Conservation (phyloP, 1,140 invertebrate species). For the Pantala flavescens region DNA sequence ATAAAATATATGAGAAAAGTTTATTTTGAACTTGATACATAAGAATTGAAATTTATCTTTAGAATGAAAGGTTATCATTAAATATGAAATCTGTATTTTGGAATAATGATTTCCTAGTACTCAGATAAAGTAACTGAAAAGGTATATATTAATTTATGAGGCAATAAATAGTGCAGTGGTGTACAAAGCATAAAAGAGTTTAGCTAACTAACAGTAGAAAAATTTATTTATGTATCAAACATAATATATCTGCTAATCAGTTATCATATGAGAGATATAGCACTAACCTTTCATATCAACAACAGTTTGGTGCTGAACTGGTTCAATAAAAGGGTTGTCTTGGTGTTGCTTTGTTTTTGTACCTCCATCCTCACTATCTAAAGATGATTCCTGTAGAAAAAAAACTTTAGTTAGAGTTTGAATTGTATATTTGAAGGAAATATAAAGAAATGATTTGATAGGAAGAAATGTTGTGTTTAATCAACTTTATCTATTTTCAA, state of each 20-base stretch:
- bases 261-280: not conserved
- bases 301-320: conserved; percentile 71
- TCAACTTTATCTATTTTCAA: too few relatives aligned
- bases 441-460: not conserved
- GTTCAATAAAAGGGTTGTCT: conserved; percentile 86
- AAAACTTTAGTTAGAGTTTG: not conserved
- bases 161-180: too few relatives aligned
- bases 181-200: too few relatives aligned
- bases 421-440: not conserved
- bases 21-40: conserved; percentile 15
- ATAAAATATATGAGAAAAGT: conserved; percentile 30
- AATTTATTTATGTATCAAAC: too few relatives aligned
- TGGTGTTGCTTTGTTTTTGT: conserved; percentile 69
- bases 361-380: conserved; percentile 64
- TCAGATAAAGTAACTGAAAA: too few relatives aligned
- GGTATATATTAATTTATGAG: too few relatives aligned
- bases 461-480: too few relatives aligned
- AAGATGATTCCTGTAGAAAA: not conserved
- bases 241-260: too few relatives aligned
- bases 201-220: too few relatives aligned
- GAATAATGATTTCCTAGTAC: too few relatives aligned
- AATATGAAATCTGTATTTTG: too few relatives aligned
- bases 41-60: conserved; percentile 18
- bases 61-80: conserved; percentile 3
- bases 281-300: conserved; percentile 86